A percentile compares a stretch with the other conserved stretches of the same genome.
phyloP scores from a whole-genome alignment of 2,797 vertebrate species.

The Gymnodraco acuticeps region DNA sequence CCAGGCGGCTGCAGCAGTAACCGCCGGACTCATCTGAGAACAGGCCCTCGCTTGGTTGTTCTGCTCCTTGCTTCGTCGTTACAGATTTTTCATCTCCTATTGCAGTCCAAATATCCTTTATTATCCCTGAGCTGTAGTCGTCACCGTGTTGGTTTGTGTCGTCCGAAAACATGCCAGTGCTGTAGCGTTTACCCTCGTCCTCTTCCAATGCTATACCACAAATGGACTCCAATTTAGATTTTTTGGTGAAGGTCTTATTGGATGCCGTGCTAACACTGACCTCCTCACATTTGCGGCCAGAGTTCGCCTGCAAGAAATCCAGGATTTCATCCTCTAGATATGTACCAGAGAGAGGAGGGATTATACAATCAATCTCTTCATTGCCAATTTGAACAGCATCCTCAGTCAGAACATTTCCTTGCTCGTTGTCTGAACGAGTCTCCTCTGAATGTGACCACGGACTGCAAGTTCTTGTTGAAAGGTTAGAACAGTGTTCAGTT shows the following conservation, averaged over 20 bases:
- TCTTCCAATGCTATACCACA: constrained; percentile 98
- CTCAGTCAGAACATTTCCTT: constrained; percentile 89
- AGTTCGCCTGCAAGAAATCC: constrained; percentile 93
- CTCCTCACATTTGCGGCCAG: constrained; percentile 86
- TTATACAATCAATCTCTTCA: constrained; percentile 91
- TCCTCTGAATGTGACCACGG: constrained; percentile 99
- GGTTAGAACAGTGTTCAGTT: constrained; percentile 99
- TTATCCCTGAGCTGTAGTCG: constrained; percentile 97
- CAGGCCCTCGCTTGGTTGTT: constrained; percentile 87
- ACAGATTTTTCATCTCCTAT: constrained; percentile 87
- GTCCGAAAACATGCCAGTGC: constrained; percentile 87
- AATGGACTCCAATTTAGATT: constrained; percentile 98
- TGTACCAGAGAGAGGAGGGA: constrained; percentile 92
- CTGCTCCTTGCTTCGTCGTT: constrained; percentile 80
- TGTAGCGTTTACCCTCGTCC: constrained; percentile 89
- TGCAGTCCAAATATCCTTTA: constrained; percentile 98
- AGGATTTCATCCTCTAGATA: constrained; percentile 96
- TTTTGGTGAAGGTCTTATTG: constrained; percentile 91
- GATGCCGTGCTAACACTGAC: constrained; percentile 87
- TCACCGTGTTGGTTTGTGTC: constrained; percentile 89
- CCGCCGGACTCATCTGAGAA: constrained; percentile 89
- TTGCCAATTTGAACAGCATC: constrained; percentile 90
- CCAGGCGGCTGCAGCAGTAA: constrained; percentile 91
- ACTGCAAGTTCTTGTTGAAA: constrained; percentile 99
- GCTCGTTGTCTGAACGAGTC: constrained; percentile 98